Base-by-base conservation (phyloP, 2,797 vertebrate genomes). In the Allobates femoralis region DNA sequence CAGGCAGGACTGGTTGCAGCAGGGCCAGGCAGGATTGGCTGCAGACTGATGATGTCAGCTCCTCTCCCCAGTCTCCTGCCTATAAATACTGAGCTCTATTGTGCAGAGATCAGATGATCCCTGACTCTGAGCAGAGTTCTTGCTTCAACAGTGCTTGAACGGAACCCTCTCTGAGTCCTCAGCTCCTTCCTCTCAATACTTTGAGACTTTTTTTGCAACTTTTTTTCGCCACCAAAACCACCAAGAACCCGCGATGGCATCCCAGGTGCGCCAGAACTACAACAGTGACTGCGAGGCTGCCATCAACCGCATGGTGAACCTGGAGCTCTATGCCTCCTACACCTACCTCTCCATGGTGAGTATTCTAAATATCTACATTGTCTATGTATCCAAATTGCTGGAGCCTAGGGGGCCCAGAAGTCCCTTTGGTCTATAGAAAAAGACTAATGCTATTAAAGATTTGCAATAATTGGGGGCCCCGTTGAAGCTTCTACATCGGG, bases 251-350 rank as follows among this genome's bases (percentile, higher is more conserved):
- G 69, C 10, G 76, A 97, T 97, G 96, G 94, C 94, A 2, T 96
- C 96, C 79, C 95, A 96, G 89, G 90, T 96, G 79, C 95, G 96
- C 85, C 96, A 97, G 93, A 97, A 96, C 91, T 97, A 94, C 92
- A 92, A 95, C 90, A 92, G 92, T 26, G 96, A 96, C 85, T 95
- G 95, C 84, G 96, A 97, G 85, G 95, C 94, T 82, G 95, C 96
- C 85, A 69, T 97, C 89, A 96, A 97, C 93, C 92, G 92, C 28
- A 95, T 96, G 95, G 80, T 95, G 23, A 97, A 96, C 92, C 91
- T 96, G 96, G 95, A 94, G 94, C 83, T 95, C 37, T 94, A 90
- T 10, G 93, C 94, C 5, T 95, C 94, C 0, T 97, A 96, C 90
- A 94, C 93, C 69, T 97, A 96, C 90, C 94, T 94, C 0, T 96